Conservation (phyloP, 2,888 invertebrate species). For the Agrochola lota region DNA sequence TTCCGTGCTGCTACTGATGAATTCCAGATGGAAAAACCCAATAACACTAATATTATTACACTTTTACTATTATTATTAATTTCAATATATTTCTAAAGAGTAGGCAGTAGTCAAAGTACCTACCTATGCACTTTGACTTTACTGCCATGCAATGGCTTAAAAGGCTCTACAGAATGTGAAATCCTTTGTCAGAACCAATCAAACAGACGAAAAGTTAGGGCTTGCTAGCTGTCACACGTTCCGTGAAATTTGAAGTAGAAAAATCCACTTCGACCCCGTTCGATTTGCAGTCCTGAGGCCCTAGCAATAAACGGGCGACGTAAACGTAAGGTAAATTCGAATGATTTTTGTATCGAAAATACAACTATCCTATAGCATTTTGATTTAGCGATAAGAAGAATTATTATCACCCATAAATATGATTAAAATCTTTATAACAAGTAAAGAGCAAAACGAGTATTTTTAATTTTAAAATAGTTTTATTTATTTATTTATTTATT, state of each 20-base stretch:
- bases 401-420: too few species aligned
- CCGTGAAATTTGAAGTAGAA: neutral
- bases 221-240: slow-evolving; percentile 1
- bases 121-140: neutral
- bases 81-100: slow-evolving; percentile 2
- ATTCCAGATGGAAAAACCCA: too few species aligned
- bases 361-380: too few species aligned
- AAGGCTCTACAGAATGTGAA: neutral
- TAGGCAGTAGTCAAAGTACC: neutral
- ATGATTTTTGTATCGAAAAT: too few species aligned
- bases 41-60: too few species aligned
- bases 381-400: too few species aligned
- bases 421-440: too few species aligned
- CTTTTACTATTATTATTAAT: too few species aligned
- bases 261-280: neutral
- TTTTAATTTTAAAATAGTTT: too few species aligned
- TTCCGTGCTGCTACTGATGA: too few species aligned
- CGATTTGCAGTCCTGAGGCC: neutral
- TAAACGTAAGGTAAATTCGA: neutral
- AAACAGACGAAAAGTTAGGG: neutral
- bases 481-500: too few species aligned
- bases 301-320: neutral
- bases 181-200: slow-evolving; percentile 3
- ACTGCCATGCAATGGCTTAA: neutral
- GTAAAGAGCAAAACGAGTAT: too few species aligned